phyloP scores from a whole-genome alignment of 2,113 vertebrate genomes.

The Heterochromis multidens region DNA sequence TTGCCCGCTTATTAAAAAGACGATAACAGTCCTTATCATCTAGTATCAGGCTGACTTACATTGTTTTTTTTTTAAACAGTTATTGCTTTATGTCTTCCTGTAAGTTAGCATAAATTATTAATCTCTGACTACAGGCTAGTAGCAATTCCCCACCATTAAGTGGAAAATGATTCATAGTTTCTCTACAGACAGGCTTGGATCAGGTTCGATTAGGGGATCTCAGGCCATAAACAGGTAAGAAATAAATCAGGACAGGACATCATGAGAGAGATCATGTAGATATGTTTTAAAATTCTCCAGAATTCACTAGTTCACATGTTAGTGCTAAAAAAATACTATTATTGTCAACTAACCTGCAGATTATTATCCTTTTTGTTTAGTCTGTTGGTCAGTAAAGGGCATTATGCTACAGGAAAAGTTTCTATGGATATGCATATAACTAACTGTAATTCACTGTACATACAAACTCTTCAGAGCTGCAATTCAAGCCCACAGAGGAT shows the following conservation, averaged over 20 bases:
- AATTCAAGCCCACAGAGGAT: neutral
- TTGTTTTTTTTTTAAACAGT: neutral
- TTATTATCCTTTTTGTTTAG: neutral
- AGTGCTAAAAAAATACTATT: neutral
- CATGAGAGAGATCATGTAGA: neutral
- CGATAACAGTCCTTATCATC: neutral
- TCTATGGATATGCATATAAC: neutral
- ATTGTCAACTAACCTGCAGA: neutral
- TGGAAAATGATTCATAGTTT: neutral
- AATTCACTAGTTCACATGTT: neutral
- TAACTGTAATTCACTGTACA: neutral
- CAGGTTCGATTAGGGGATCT: neutral
- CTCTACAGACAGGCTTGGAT: neutral
- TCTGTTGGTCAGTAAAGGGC: neutral
- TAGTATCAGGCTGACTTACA: neutral
- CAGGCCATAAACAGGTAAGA: neutral
- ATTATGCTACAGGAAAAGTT: neutral
- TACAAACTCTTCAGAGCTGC: neutral
- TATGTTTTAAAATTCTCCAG: neutral
- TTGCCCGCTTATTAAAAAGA: neutral
- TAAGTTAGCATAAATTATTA: neutral
- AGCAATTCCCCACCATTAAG: neutral
- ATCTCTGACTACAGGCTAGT: neutral
- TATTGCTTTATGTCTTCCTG: neutral
- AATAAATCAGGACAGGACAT: neutral